Base-by-base conservation (phyloP, 2,797 vertebrate species). In the Aldrovandia affinis region DNA sequence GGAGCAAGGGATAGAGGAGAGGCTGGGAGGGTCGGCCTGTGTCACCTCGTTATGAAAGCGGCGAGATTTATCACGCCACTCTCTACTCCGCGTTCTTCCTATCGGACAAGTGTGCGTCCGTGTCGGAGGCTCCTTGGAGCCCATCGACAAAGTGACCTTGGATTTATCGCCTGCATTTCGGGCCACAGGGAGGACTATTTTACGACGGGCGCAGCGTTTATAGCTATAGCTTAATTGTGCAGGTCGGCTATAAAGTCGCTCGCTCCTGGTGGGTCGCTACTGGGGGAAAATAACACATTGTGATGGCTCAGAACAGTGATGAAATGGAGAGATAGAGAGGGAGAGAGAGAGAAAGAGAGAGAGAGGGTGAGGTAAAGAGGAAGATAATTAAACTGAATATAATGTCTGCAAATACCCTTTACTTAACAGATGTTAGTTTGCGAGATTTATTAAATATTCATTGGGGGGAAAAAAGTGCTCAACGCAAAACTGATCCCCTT, bases 141-240 rank as follows among this genome's bases (percentile, higher is more conserved):
- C 83, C 86, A 83, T 86, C 61, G 83, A 83, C 86, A 92, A 89
- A 92, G 90, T 93, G 92, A 92, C 92, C 89, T 92, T 93, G 90
- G 90, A 89, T 91, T 86, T 85, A 86, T 86, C 42, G 52, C 81
- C 59, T 20, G 44, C 25, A 63, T 81, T 52, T 20, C 80, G 68
- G n/a, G 61, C 9, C 61, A 73, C 47, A 68, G 36, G 78, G 85
- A 90, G 87, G 87, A 89, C 89, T 92, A 92, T 93, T 73, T 92
- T 88, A 92, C 80, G 85, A 89, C 83, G 30, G 73, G 57, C 78
- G 73, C 82, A 68, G 89, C 86, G 47, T 80, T 89, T 86, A 84
- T 85, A 85, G 87, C 85, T 86, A 54, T 77, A 84, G 88, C 86
- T 79, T 90, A 89, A 91, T 92, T 90, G 90, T 88, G 81, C 89